Evolutionary conservation across 2,888 invertebrate genomes (phyloP), one percentile per base, ranked within the genome.

Genomic region (Arrhopalites spinosus): DNA sequence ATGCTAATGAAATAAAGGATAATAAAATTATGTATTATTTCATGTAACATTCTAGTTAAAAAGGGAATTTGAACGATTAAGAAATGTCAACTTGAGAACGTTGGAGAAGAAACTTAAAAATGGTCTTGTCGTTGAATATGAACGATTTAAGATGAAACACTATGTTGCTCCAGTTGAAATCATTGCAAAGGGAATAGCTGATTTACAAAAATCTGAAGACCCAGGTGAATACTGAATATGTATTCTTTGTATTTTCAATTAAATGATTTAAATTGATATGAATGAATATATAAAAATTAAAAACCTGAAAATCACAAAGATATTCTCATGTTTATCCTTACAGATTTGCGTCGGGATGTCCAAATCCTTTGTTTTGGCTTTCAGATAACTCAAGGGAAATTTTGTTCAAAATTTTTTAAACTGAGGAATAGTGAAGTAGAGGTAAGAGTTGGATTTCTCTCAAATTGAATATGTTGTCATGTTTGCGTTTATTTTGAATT

Each of bases 351-450:
- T 20, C 53, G 59, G 1, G 70, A 70, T 30, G 15, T 70, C 2
- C 56, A 70, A 20, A 11, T 70, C 3, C 17, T 70, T 1, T 70
- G 70, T 30, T 50, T 70, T 5, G 70, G 30, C 1, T 70, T 56
- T 23, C 53, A 70, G 20, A 70, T 56, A 30, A 36, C 70, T n/a
- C 23, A 70, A 1, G 53, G 56, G 13, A 70, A 70, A 56, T 36
- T 70, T 8, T 1, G 1, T 20, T 50, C 53, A 11, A 29, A 29
- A 17, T 36, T 70, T 30, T 70, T 47, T 20, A 29, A n/a, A 13
- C 70, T 56, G n/a, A n/a, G 70, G 30, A 11, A 15, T 8, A 29
- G 15, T 11, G 70, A n/a, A n/a, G 7, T 8, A 5, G 50, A n/a
- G 2, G 17, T 67, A 67, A 20, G n/a, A n/a, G 45, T 45, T 45